Evolutionary conservation across 2,797 vertebrate genomes (phyloP), one percentile per base, ranked within the genome.

Genomic region (Setipinna tenuifilis): DNA sequence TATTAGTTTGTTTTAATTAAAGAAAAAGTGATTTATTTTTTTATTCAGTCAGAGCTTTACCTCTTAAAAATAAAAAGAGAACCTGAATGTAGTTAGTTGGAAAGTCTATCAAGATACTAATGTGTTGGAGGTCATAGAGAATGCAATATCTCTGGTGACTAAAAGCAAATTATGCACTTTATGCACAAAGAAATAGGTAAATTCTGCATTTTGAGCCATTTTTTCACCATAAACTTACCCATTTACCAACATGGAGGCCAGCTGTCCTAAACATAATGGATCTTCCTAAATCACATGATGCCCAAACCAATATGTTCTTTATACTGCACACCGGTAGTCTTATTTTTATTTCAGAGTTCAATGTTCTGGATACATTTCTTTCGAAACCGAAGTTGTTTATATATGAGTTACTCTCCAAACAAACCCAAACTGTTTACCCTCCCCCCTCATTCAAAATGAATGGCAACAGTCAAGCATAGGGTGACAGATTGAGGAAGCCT

Each of bases 381-480:
- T 59, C 58, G 21, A 44, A 41, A 44, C 41, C n/a, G n/a, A n/a
- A n/a, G n/a, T 35, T 78, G 35, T 19, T 44, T 44, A 78, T 78
- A 19, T 71, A 71, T 41, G 23, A 78, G 31, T 78, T 17, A 44
- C 71, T 44, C 35, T 9, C 71, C 6, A 19, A 17, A 41, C 71
- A 78, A 19, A 17, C 10, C 31, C 68, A 23, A 75, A 6, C 68
- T 17, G 28, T 17, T 17, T 17, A 23, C 25, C 68, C 31, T 31
- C 1, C 31, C 17, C 35, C 90, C 92, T 12, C 68, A 17, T 85
- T 82, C 83, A 78, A 85, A 85, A 50, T 83, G 68, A 86, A 85
- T 83, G 85, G 85, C 87, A 83, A 88, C 25, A 84, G 61, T 87
- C 83, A 84, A 54, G 85, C 82, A 62, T 83, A 78, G 86, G 85